These are phyloP conservation scores for Sinohyriopsis cumingii DNA, from an alignment of 2,888 invertebrate genomes.

Conservation along the genomic window DNA sequence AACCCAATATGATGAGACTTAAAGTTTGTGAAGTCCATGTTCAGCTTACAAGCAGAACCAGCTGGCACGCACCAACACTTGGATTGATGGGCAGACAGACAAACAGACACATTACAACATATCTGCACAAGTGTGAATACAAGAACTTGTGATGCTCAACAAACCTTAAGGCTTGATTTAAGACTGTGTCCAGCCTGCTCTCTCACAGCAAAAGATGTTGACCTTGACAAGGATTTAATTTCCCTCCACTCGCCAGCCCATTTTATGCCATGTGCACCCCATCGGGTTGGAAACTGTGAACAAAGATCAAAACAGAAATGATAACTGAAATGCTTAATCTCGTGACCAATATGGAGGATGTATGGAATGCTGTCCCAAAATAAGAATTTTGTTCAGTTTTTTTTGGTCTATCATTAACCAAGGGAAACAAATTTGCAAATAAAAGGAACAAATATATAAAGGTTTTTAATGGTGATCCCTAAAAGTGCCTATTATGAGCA, in stretches of 20 bases:
- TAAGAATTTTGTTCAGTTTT: too few species aligned
- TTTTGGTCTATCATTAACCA: too few species aligned
- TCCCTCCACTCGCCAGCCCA: slow-evolving; percentile 92
- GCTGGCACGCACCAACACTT: too few species aligned
- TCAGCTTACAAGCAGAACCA: too few species aligned
- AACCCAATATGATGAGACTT: too few species aligned
- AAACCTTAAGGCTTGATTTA: slow-evolving; percentile 81
- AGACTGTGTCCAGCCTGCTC: slow-evolving; percentile 92
- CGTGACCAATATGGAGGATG: neutral
- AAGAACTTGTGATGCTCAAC: neutral
- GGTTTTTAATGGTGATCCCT: too few species aligned
- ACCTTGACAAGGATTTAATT: slow-evolving; percentile 81
- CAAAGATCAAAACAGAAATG: neutral
- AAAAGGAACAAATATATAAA: too few species aligned
- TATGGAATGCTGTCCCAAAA: too few species aligned
- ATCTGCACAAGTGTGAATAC: neutral
- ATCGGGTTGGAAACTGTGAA: slow-evolving; percentile 62
- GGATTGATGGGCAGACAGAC: neutral
- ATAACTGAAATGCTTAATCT: neutral
- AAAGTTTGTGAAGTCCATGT: too few species aligned
- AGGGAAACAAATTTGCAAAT: too few species aligned
- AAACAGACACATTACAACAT: neutral
- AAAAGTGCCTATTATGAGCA: too few species aligned
- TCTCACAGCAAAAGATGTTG: slow-evolving; percentile 86
- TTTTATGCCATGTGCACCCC: slow-evolving; percentile 82